Base-by-base conservation (phyloP, 2,113 vertebrate species). In the Hippocampus abdominalis region DNA sequence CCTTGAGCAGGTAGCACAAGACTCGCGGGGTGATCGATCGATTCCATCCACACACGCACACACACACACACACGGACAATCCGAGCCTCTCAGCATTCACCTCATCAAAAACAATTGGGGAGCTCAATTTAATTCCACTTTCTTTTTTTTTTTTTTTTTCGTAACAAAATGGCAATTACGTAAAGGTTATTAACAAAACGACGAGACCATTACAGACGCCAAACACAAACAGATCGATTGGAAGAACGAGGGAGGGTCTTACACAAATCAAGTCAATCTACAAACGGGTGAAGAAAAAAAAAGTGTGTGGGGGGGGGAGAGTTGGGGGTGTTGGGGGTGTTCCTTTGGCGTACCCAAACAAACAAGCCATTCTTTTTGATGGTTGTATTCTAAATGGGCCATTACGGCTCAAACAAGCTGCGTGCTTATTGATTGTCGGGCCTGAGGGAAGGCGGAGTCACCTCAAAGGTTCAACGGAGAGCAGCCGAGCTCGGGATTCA, bases 141-240 rank as follows among this genome's bases (percentile, higher is more conserved):
- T 63, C 57, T 70, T 69, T 70, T 32, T 25, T 54, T 79, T 69
- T 70, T 69, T 70, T 32, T 25, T 54, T 79, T 69, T 73, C 80
- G 76, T 8, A 75, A 79, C 77, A 80, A 86, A 89, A 84, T 83
- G 79, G 81, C 79, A 90, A 91, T 92, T 90, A 91, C 72, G 63
- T 75, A 82, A 75, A 68, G 75, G 51, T 69, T 75, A 81, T 85
- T 89, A 91, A 87, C 76, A 53, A 53, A 80, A 72, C 76, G 66
- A 77, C 66, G 80, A 73, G 73, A 74, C 78, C 76, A 82, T 89
- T 89, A 90, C 79, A 66, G 76, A 44, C 67, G 68, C 80, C 71
- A 81, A 36, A 83, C 81, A 82, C 77, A 91, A 87, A 90, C 87
- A 87, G 87, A 90, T 93, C 90, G 86, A 92, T 90, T 51, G 46